phyloP scores from a whole-genome alignment of 2,113 vertebrate genomes.

The Isichthys henryi region DNA sequence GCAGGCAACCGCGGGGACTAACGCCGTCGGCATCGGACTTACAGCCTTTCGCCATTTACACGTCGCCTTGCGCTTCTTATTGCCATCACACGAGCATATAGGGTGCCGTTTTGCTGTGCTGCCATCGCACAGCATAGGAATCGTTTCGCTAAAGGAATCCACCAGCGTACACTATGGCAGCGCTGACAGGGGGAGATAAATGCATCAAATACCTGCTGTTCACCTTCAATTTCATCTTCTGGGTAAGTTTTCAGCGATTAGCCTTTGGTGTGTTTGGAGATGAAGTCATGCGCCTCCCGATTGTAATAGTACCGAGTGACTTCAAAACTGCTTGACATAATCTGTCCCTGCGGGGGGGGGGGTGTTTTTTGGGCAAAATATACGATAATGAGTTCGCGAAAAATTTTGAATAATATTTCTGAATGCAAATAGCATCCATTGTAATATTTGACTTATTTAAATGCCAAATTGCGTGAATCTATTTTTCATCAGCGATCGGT shows the following conservation, averaged over 20 bases:
- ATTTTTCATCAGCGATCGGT: neutral
- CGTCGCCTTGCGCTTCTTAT: neutral
- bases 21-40: neutral
- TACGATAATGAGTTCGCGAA: no score
- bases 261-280: neutral
- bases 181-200: constrained; percentile 81
- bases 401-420: neutral
- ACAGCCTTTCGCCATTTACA: neutral
- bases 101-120: neutral
- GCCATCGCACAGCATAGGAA: neutral
- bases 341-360: neutral
- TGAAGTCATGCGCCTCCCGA: neutral
- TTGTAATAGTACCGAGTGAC: neutral
- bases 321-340: neutral
- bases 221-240: constrained; percentile 87
- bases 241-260: constrained; percentile 66
- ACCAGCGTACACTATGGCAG: constrained; percentile 48
- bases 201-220: constrained; percentile 92
- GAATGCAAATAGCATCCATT: neutral
- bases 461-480: neutral
- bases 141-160: neutral
- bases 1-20: neutral
- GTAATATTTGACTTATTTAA: neutral
- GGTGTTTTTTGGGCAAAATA: neutral
- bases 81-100: neutral